Evolutionary conservation across 2,888 invertebrate species (phyloP).

Genomic region (Xestia xanthographa): DNA sequence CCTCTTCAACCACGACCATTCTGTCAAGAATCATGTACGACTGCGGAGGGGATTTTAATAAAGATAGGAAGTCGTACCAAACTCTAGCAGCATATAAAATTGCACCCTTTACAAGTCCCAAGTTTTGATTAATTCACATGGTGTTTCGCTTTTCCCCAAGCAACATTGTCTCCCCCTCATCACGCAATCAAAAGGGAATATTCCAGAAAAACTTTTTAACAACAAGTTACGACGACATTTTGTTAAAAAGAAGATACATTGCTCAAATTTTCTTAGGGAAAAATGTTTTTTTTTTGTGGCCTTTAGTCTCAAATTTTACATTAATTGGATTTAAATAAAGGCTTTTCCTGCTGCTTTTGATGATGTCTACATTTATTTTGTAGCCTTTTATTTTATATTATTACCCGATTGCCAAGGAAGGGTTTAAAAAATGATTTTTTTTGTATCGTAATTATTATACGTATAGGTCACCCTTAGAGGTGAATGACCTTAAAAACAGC

Average conservation of each 20-base stretch:
- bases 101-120: background rate
- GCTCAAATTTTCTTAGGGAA: conserved; percentile 13
- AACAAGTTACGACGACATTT: conserved; percentile 3
- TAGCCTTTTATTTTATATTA: background rate
- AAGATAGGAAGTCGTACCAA: background rate
- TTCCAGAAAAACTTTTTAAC: conserved; percentile 13
- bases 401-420: too few relatives aligned
- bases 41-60: too few relatives aligned
- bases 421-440: too few relatives aligned
- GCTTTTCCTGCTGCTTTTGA: background rate
- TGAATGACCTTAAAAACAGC: background rate
- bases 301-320: conserved; percentile 40
- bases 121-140: background rate
- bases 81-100: background rate
- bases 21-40: too few relatives aligned
- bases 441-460: background rate
- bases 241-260: conserved; percentile 11
- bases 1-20: too few relatives aligned
- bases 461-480: background rate
- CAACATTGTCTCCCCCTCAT: background rate
- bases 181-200: conserved; percentile 14
- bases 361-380: background rate
- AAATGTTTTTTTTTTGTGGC: conserved; percentile 19
- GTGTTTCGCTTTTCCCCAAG: conserved; percentile 2
- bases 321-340: conserved; percentile 48